A percentile compares a stretch with the other conserved stretches of the same genome.
phyloP scores from a whole-genome alignment of 2,888 invertebrate species.

The Drosophila vallismaia region DNA sequence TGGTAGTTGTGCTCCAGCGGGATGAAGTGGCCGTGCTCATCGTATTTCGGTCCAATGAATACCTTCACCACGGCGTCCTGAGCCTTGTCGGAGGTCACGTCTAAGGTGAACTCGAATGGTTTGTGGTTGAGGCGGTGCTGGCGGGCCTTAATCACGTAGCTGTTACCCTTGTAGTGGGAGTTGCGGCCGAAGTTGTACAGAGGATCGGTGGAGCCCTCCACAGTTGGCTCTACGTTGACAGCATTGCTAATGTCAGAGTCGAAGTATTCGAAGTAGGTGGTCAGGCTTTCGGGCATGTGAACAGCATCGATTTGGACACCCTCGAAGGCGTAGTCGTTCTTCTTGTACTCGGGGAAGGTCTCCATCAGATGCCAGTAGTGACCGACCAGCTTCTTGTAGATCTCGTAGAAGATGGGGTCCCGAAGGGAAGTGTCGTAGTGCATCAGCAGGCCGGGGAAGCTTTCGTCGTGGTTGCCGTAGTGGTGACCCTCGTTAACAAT shows the following conservation, averaged over 20 bases:
- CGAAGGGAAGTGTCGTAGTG: slow-evolving; percentile 88
- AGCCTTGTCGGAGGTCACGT: slow-evolving; percentile 86
- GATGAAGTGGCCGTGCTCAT: slow-evolving; percentile 85
- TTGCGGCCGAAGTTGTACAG: slow-evolving; percentile 79
- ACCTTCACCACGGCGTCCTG: slow-evolving; percentile 87
- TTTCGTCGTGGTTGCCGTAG: slow-evolving; percentile 72
- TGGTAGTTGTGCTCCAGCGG: slow-evolving; percentile 86
- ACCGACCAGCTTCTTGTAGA: slow-evolving; percentile 87
- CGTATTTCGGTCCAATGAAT: slow-evolving; percentile 89
- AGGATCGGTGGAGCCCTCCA: slow-evolving; percentile 69
- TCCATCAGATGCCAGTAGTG: slow-evolving; percentile 86
- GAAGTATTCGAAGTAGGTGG: slow-evolving; percentile 89
- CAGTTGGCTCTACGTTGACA: slow-evolving; percentile 82
- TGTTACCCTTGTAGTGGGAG: slow-evolving; percentile 75
- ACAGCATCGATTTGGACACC: slow-evolving; percentile 88
- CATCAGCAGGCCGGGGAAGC: slow-evolving; percentile 85
- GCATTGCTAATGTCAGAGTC: slow-evolving; percentile 86
- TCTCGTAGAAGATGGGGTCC: slow-evolving; percentile 89
- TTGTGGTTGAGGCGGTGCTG: slow-evolving; percentile 88
- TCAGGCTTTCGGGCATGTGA: slow-evolving; percentile 86
- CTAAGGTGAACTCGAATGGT: slow-evolving; percentile 86
- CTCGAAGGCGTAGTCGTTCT: slow-evolving; percentile 86
- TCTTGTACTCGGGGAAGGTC: slow-evolving; percentile 86
- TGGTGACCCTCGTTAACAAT: slow-evolving; percentile 85
- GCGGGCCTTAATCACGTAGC: slow-evolving; percentile 85